A percentile compares a stretch with the other conserved stretches of the same genome.
These are phyloP conservation scores for Dryococelus australis DNA, from an alignment of 2,888 invertebrate genomes.

Conservation along the genomic window DNA sequence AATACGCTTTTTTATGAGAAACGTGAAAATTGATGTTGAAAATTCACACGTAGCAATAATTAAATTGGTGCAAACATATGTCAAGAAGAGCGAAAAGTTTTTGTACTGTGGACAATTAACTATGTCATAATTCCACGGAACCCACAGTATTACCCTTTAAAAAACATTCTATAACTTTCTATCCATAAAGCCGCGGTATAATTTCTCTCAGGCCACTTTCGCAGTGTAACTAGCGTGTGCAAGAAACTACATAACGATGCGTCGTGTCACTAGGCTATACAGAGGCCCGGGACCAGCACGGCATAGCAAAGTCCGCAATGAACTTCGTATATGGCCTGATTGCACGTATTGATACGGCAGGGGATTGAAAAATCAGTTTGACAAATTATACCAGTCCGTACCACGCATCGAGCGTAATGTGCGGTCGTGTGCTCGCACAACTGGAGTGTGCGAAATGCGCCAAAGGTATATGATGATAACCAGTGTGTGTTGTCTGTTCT, in stretches of 20 bases:
- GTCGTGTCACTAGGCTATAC: not conserved
- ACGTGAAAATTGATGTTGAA: too few species aligned
- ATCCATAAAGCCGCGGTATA: too few species aligned
- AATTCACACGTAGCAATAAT: too few species aligned
- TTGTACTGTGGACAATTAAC: too few species aligned
- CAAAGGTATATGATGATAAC: not conserved
- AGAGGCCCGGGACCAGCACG: not conserved
- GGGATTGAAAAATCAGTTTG: constrained; percentile 35
- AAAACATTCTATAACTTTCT: too few species aligned
- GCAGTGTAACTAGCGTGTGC: not conserved
- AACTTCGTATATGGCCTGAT: constrained; percentile 33
- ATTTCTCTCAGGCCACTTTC: not conserved
- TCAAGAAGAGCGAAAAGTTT: too few species aligned
- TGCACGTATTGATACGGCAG: constrained; percentile 36
- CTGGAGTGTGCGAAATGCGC: not conserved
- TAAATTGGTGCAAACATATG: too few species aligned
- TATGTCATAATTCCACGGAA: too few species aligned
- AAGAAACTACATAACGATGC: not conserved
- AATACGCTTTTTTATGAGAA: too few species aligned
- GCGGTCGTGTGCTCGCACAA: not conserved
- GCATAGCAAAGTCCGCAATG: not conserved
- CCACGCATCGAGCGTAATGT: constrained; percentile 32
- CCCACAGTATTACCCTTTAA: too few species aligned
- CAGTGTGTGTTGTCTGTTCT: not conserved
- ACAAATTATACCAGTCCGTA: constrained; percentile 42